phyloP scores from a whole-genome alignment of 2,888 invertebrate genomes.

The Mystacides longicornis region DNA sequence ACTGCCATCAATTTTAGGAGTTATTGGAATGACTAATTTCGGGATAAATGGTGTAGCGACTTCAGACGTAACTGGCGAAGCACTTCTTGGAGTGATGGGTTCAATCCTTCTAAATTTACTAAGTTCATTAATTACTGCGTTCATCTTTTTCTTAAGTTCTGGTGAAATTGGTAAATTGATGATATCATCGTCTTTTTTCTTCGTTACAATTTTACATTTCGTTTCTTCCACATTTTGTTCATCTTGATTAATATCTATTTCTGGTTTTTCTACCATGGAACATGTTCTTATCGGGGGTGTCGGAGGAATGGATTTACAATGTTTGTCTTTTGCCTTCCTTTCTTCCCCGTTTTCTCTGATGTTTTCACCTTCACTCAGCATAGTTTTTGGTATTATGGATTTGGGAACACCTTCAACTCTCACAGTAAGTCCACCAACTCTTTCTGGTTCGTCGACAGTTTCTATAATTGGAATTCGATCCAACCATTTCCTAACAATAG shows the following conservation, averaged over 20 bases:
- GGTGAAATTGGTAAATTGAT: constrained; percentile 39
- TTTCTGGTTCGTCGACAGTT: neutral
- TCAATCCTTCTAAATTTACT: constrained; percentile 41
- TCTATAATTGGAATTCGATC: constrained; percentile 56
- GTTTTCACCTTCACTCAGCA: constrained; percentile 28
- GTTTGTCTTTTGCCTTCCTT: constrained; percentile 29
- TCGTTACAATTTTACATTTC: neutral
- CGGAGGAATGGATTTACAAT: constrained; percentile 42
- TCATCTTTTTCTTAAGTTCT: constrained; percentile 53
- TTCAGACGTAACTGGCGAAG: constrained; percentile 36
- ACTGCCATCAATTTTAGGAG: constrained; percentile 19
- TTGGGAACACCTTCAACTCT: constrained; percentile 43
- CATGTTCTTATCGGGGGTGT: constrained; percentile 30
- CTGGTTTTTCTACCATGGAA: neutral
- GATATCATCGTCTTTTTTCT: constrained; percentile 32
- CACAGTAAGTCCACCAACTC: constrained; percentile 37
- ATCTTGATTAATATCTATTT: neutral
- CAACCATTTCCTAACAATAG: constrained; percentile 70
- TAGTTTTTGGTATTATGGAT: constrained; percentile 31
- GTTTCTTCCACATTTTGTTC: neutral
- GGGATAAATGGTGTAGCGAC: constrained; percentile 36
- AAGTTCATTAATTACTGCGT: constrained; percentile 53
- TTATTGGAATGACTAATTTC: constrained; percentile 42
- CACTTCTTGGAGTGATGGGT: constrained; percentile 31
- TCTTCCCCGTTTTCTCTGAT: constrained; percentile 22